Evolutionary conservation across 2,113 vertebrate genomes (phyloP).

Genomic region (Heloderma charlesbogerti): DNA sequence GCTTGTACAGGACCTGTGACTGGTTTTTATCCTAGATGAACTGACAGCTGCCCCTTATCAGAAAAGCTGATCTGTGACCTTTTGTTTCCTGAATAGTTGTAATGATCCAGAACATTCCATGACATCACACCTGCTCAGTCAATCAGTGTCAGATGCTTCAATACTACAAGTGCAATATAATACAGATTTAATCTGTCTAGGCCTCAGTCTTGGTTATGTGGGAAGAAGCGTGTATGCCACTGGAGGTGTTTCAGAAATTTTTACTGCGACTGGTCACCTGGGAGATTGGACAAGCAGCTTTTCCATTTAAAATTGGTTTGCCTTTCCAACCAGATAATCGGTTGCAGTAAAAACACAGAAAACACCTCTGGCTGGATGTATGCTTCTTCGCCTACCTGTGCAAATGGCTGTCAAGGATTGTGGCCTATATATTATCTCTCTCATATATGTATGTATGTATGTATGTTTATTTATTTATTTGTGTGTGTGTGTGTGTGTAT

Average conservation of each 20-base stretch:
- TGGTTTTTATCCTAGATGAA: neutral
- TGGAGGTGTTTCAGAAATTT: neutral
- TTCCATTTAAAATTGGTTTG: neutral
- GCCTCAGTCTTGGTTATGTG: neutral
- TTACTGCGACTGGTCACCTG: neutral
- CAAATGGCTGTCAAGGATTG: neutral
- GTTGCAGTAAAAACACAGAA: conserved; percentile 1
- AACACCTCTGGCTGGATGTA: neutral
- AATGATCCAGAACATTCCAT: neutral
- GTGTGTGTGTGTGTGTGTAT: no score
- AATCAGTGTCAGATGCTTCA: neutral
- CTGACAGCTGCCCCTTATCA: neutral
- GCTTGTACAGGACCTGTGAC: neutral
- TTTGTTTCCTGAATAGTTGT: neutral
- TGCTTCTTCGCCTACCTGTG: neutral
- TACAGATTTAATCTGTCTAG: neutral
- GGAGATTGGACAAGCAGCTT: neutral
- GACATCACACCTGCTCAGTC: neutral
- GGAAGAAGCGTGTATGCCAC: neutral
- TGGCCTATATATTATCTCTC: neutral
- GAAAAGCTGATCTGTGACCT: neutral
- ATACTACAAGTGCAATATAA: neutral
- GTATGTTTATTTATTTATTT: no score
- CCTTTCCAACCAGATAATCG: conserved; percentile 9
- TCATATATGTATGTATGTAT: no score